phyloP scores from a whole-genome alignment of 2,113 vertebrate species.

The Talpa occidentalis region DNA sequence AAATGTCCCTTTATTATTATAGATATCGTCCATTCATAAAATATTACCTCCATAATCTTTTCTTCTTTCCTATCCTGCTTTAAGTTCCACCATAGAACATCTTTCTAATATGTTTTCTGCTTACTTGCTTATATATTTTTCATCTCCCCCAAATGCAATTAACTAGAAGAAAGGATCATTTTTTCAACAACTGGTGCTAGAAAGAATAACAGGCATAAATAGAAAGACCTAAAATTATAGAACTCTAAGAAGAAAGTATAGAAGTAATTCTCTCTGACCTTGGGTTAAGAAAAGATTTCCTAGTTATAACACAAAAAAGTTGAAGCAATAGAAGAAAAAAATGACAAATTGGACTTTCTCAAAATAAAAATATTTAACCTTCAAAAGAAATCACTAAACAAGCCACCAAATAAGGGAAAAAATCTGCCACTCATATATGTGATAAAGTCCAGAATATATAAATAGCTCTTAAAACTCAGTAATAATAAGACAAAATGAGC shows the following conservation, averaged over 20 bases:
- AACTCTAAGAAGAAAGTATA: conserved; percentile 5
- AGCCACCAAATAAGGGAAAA: background rate
- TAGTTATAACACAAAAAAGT: conserved; percentile 2
- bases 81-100: background rate
- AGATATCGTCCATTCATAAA: background rate
- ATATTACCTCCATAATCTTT: background rate
- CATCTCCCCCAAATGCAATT: background rate
- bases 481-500: background rate
- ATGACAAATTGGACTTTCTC: background rate
- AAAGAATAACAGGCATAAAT: background rate
- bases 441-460: background rate
- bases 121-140: background rate
- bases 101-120: background rate
- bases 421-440: background rate
- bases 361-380: conserved; percentile 23
- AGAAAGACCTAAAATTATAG: background rate
- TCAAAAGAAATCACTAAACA: conserved; percentile 20
- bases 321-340: conserved; percentile 5
- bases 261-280: background rate
- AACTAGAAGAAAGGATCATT: background rate
- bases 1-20: background rate
- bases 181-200: background rate
- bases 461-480: background rate
- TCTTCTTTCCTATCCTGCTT: background rate
- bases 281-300: background rate